phyloP scores from a whole-genome alignment of 2,113 vertebrate genomes.

The Pelvicachromis taeniatus region DNA sequence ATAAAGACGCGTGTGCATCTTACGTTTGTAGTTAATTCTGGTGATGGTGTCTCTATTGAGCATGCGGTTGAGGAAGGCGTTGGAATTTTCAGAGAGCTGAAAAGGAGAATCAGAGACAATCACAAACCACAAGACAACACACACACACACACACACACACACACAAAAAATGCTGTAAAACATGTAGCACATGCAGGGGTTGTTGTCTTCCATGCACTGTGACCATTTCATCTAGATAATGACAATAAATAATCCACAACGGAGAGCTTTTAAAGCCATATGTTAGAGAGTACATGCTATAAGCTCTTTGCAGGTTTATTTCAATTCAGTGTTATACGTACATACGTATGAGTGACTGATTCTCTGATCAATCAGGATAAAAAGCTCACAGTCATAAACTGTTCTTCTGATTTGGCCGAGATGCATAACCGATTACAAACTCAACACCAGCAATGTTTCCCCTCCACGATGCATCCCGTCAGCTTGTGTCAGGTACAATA shows the following conservation, averaged over 20 bases:
- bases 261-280: neutral
- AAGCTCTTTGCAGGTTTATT: neutral
- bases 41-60: slow-evolving; percentile 97
- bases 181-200: neutral
- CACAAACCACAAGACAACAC: neutral
- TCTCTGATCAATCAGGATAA: neutral
- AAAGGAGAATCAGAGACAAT: slow-evolving; percentile 8
- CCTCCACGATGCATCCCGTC: neutral
- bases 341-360: neutral
- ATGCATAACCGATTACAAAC: neutral
- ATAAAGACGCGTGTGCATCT: neutral
- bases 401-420: neutral
- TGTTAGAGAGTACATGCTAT: neutral
- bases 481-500: neutral
- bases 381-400: neutral
- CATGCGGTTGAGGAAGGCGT: slow-evolving; percentile 93
- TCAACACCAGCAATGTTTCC: neutral
- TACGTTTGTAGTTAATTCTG: slow-evolving; percentile 86
- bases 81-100: slow-evolving; percentile 92
- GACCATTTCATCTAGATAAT: neutral
- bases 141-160: no score
- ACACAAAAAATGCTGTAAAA: neutral
- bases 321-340: neutral
- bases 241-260: neutral
- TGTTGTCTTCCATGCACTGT: neutral